Percentiles rank a stretch among this genome's conserved stretches.
Evolutionary conservation across 2,888 invertebrate species (phyloP).

Genomic region (Hydropsyche betteni): DNA sequence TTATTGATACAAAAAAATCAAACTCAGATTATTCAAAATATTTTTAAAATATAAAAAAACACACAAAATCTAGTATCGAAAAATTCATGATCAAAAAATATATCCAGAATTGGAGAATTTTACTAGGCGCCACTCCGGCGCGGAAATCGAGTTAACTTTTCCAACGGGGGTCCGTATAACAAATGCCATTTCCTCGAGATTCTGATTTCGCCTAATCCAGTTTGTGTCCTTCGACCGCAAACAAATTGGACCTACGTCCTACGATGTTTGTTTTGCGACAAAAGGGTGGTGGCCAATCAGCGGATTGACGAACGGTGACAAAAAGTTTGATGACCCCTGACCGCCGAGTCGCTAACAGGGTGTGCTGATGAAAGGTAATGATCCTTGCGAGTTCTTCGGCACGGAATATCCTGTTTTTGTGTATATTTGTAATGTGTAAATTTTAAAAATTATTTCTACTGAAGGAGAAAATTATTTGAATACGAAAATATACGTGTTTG

Average conservation of each 20-base stretch:
- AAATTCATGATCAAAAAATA: no score
- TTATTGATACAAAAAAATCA: not conserved
- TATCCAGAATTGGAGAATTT: constrained; percentile 6
- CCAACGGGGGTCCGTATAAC: constrained; percentile 43
- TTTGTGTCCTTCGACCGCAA: constrained; percentile 48
- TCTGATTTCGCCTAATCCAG: constrained; percentile 50
- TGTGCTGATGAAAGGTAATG: not conserved
- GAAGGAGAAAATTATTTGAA: no score
- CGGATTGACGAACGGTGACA: constrained; percentile 5
- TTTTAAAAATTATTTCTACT: no score
- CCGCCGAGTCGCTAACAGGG: no score
- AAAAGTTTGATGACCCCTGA: no score
- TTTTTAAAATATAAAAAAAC: not conserved
- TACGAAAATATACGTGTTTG: no score
- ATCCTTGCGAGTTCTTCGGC: no score
- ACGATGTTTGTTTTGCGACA: constrained; percentile 27
- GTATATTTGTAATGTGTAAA: no score
- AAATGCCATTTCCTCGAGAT: constrained; percentile 48
- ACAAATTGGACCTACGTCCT: constrained; percentile 47
- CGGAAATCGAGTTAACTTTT: constrained; percentile 48
- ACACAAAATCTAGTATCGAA: not conserved
- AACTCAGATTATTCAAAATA: not conserved
- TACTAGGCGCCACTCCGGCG: constrained; percentile 1
- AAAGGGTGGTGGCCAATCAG: constrained; percentile 21
- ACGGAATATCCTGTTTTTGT: no score